These are phyloP conservation scores for Perizoma flavofasciatum DNA, from an alignment of 2,888 invertebrate species.

Conservation along the genomic window DNA sequence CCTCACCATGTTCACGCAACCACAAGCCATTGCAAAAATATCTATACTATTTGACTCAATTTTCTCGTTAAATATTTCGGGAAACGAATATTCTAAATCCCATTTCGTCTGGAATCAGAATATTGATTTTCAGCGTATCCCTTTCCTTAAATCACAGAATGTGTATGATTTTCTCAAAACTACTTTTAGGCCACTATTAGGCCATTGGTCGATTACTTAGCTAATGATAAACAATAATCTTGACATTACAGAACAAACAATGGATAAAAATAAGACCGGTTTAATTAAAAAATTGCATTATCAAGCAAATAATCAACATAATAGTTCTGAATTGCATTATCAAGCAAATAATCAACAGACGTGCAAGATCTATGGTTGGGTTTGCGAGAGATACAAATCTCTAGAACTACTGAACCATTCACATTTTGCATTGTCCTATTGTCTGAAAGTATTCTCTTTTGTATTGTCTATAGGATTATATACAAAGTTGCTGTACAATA, in stretches of 20 bases:
- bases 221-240: no score
- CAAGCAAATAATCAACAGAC: constrained; percentile 15
- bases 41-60: constrained; percentile 32
- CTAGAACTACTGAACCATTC: constrained; percentile 24
- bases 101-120: background rate
- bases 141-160: no score
- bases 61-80: constrained; percentile 6
- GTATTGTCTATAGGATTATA: constrained; percentile 2
- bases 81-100: constrained; percentile 5
- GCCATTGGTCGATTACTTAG: no score
- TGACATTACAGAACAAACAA: no score
- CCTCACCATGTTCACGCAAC: constrained; percentile 7
- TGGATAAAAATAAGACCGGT: no score
- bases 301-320: background rate
- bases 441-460: constrained; percentile 20
- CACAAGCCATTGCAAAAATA: constrained; percentile 13
- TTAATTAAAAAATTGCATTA: no score
- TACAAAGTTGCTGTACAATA: background rate
- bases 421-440: constrained; percentile 28
- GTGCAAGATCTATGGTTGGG: constrained; percentile 11
- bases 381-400: constrained; percentile 16
- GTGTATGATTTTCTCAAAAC: no score
- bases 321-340: constrained; percentile 7
- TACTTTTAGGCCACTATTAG: no score
- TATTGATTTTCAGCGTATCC: no score